Base-by-base conservation (phyloP, 1,140 invertebrate species). In the Drosophila nasuta region DNA sequence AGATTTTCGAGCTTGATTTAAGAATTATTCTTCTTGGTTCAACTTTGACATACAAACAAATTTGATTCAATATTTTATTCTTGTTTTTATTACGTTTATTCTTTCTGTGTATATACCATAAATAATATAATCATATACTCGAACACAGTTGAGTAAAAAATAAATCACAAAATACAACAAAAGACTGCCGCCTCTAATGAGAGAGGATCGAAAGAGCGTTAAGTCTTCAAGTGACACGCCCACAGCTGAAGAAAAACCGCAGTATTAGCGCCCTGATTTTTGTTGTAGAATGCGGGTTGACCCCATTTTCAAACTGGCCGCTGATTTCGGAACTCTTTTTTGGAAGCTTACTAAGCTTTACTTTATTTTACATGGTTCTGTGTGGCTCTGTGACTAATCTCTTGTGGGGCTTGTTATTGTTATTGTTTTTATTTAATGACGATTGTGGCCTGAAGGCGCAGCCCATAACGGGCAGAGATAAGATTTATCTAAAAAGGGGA, bases 181-280 rank as follows among this genome's bases (percentile, higher is more conserved):
- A 71, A 59, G 60, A 13, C 60, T 10, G 38, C 73, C 68, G 67
- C 52, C 45, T 70, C 35, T 75, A 71, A 75, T 75, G 46, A 71
- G 60, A 20, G 68, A 58, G 28, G 54, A 56, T 67, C 68, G 60
- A 60, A 33, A 30, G 54, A 63, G 58, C 38, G 25, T 46, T 13
- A 38, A 51, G 46, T 38, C 33, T 63, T 17, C 13, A 41, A 52
- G 13, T 46, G 56, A 58, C 63, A 73, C 70, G 70, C 70, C 70
- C 48, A 15, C 30, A 6, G 7, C 6, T 5, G 20, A 3, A 20
- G 46, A 59, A 15, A 15, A 64, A 57, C 49, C 57, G 43, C 56
- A 59, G 25, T 67, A 60, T 73, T 59, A 67, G 57, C 58, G 41
- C 56, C 68, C 68, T 35, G 30, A 58, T 59, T 69, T 48, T 67